A percentile compares a stretch with the other conserved stretches of the same genome.
Conservation (phyloP, 2,113 vertebrate genomes). For the Ictidomys tridecemlineatus region DNA sequence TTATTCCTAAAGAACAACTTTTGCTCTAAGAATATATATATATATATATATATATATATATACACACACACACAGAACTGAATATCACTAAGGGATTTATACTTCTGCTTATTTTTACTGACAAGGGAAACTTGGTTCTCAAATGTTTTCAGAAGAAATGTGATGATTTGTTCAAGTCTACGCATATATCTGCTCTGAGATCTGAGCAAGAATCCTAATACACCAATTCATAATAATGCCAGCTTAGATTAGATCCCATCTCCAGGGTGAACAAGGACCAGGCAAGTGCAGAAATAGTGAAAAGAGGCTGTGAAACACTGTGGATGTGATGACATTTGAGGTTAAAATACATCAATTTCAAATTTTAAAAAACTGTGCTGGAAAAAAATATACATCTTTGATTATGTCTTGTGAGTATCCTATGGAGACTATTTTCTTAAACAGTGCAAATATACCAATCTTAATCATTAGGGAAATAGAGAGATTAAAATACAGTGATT, state of each 20-base stretch:
- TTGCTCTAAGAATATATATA: background rate
- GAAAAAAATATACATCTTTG: background rate
- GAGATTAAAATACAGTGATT: background rate
- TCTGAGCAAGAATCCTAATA: background rate
- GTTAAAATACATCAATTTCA: background rate
- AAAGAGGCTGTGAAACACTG: background rate
- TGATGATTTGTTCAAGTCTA: background rate
- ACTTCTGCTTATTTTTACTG: background rate
- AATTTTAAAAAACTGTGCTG: background rate
- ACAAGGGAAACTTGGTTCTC: background rate
- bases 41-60: background rate
- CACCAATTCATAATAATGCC: too few species aligned
- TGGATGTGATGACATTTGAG: rapidly evolving
- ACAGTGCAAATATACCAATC: rapidly evolving
- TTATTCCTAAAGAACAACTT: background rate
- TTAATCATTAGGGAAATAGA: background rate
- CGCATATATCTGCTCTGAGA: background rate
- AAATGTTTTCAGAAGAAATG: background rate
- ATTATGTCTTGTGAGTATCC: background rate
- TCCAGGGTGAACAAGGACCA: background rate
- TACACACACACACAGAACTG: background rate
- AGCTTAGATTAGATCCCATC: background rate
- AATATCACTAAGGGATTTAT: background rate
- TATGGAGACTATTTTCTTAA: background rate
- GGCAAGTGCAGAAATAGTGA: background rate